These are phyloP conservation scores for Grammomys dolichurus DNA, from an alignment of 2,113 vertebrate species.

Conservation along the genomic window DNA sequence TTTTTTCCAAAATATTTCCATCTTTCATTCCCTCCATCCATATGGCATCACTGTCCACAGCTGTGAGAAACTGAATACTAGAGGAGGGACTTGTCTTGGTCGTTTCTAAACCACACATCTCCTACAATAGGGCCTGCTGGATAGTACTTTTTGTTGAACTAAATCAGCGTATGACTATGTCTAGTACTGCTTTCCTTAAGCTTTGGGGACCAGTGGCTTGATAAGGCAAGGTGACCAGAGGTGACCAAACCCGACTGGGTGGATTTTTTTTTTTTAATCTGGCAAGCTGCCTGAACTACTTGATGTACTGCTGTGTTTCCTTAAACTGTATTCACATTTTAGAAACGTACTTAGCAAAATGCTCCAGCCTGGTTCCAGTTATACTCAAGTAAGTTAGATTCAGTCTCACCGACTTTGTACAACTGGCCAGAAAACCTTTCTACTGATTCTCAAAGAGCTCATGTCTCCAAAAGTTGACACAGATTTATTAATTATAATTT, in stretches of 20 bases:
- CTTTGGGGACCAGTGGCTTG: slow-evolving; percentile 13
- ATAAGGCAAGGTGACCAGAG: not conserved
- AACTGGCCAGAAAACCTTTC: slow-evolving; percentile 60
- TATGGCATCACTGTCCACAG: not conserved
- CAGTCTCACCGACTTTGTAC: slow-evolving; percentile 47
- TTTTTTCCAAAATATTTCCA: not conserved
- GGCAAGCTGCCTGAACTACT: slow-evolving; percentile 76
- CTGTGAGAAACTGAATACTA: not conserved
- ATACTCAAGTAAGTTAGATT: slow-evolving; percentile 60
- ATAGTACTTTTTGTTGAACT: not conserved
- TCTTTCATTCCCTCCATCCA: not conserved
- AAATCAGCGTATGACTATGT: not conserved
- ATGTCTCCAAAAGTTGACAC: slow-evolving; percentile 23
- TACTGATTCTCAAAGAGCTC: slow-evolving; percentile 41
- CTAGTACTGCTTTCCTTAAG: not conserved
- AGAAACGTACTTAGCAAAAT: slow-evolving; percentile 70
- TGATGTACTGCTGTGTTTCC: slow-evolving; percentile 72
- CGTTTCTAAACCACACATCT: not conserved
- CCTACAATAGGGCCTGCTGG: not conserved
- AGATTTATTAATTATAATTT: slow-evolving; percentile 39
- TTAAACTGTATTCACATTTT: slow-evolving; percentile 66
- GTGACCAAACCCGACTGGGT: slow-evolving; percentile 22
- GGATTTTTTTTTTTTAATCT: not conserved
- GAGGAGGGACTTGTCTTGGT: not conserved
- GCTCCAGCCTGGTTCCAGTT: slow-evolving; percentile 63